phyloP scores from a whole-genome alignment of 2,888 invertebrate genomes.

The Abscondita cerata region DNA sequence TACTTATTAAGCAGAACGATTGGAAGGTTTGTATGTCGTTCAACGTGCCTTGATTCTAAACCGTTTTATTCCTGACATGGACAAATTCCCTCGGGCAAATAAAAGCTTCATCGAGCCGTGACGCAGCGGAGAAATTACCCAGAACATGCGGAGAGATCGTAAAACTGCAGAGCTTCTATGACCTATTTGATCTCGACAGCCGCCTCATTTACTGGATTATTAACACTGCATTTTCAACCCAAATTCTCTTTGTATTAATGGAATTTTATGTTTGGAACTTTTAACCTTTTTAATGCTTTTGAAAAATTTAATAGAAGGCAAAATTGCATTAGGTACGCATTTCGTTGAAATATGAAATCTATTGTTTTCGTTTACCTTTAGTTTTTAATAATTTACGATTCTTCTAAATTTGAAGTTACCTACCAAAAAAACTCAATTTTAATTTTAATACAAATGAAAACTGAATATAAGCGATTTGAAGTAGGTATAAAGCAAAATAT shows the following conservation, averaged over 20 bases:
- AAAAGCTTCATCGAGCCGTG: conserved; percentile 58
- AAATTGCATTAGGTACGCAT: neutral
- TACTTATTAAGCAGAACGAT: conserved; percentile 34
- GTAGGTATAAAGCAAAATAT: too few species aligned
- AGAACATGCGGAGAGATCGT: conserved; percentile 54
- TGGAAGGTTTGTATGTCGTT: conserved; percentile 50
- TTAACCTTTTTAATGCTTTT: conserved; percentile 15
- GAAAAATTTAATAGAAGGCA: neutral
- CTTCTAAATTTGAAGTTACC: too few species aligned
- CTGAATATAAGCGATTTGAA: too few species aligned
- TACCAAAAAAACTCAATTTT: too few species aligned
- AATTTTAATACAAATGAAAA: too few species aligned
- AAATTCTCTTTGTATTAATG: conserved; percentile 33
- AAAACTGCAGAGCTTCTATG: conserved; percentile 51
- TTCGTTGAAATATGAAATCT: too few species aligned
- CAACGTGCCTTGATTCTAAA: conserved; percentile 55
- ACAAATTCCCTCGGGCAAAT: conserved; percentile 57
- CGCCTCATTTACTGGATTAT: conserved; percentile 56
- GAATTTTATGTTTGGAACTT: conserved; percentile 31
- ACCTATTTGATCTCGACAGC: conserved; percentile 50
- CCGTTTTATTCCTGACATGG: conserved; percentile 50
- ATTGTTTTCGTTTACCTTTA: too few species aligned
- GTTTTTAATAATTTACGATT: too few species aligned
- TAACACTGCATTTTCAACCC: conserved; percentile 43
- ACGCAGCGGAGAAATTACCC: conserved; percentile 54